Evolutionary conservation across 2,797 vertebrate species (phyloP).

Genomic region (Eulemur albifrons): DNA sequence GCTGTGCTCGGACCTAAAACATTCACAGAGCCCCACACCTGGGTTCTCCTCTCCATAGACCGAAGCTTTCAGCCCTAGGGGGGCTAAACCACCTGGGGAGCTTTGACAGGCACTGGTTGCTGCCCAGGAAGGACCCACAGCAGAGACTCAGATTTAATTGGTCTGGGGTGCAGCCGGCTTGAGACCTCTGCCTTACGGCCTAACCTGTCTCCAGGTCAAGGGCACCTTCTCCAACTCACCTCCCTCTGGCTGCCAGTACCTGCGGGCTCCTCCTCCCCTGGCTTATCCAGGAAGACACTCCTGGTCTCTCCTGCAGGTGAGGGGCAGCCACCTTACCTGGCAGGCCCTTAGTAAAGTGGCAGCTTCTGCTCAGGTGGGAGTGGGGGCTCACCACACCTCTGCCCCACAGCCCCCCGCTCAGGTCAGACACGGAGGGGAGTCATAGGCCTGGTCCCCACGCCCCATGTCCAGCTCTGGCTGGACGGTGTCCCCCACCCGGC

Average conservation of each 20-base stretch:
- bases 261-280: background rate
- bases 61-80: background rate
- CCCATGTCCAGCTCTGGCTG: background rate
- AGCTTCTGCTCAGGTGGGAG: background rate
- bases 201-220: background rate
- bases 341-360: background rate
- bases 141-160: background rate
- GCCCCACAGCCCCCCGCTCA: background rate
- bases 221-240: background rate
- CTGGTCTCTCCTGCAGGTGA: background rate
- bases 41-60: background rate
- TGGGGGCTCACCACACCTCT: background rate
- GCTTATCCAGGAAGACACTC: background rate
- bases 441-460: background rate
- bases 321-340: background rate
- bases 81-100: background rate
- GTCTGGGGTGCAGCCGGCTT: background rate
- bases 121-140: background rate
- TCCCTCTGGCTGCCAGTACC: background rate
- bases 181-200: background rate
- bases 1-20: background rate
- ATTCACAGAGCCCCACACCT: fast-evolving
- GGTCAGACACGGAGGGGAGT: fast-evolving
- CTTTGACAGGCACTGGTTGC: background rate
- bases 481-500: fast-evolving